These are phyloP conservation scores for Myotis brandtii DNA, from an alignment of 2,113 vertebrate species.

Conservation along the genomic window DNA sequence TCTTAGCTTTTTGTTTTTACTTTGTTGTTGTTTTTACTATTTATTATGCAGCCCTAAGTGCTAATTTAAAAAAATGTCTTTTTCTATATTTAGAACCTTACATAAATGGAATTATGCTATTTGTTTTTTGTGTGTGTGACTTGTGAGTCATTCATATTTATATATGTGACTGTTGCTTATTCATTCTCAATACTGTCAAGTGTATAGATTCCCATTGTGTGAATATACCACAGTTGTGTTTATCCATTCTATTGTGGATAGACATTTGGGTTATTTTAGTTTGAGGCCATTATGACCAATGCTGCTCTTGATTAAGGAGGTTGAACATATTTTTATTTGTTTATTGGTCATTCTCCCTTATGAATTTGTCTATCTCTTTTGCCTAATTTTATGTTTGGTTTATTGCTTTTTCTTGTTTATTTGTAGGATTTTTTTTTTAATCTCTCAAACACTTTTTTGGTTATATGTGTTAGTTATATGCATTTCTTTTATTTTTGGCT, in stretches of 20 bases:
- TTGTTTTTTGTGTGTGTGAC: not conserved
- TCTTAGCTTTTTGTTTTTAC: not conserved
- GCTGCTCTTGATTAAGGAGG: not conserved
- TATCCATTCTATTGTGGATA: not conserved
- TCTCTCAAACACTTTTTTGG: not conserved
- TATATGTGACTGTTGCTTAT: not conserved
- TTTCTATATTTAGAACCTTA: slow-evolving; percentile 40
- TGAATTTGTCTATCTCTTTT: not conserved
- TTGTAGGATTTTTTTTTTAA: not conserved
- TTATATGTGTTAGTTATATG: not conserved
- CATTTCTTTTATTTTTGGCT: slow-evolving; percentile 8
- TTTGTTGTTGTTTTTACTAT: not conserved
- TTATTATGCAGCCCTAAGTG: not conserved
- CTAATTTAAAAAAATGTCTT: not conserved
- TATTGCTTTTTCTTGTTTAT: slow-evolving; percentile 19
- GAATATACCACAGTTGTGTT: not conserved
- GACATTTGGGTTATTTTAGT: slow-evolving; percentile 23
- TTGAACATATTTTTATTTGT: not conserved
- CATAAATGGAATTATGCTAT: slow-evolving; percentile 17
- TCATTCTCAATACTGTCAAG: not conserved
- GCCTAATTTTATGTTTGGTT: not conserved
- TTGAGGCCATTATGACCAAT: slow-evolving; percentile 3
- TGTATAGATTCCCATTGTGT: not conserved
- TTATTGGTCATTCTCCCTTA: not conserved
- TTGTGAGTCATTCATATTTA: slow-evolving; percentile 27